Evolutionary conservation across 2,888 invertebrate genomes (phyloP).

Genomic region (Eupithecia tripunctaria): DNA sequence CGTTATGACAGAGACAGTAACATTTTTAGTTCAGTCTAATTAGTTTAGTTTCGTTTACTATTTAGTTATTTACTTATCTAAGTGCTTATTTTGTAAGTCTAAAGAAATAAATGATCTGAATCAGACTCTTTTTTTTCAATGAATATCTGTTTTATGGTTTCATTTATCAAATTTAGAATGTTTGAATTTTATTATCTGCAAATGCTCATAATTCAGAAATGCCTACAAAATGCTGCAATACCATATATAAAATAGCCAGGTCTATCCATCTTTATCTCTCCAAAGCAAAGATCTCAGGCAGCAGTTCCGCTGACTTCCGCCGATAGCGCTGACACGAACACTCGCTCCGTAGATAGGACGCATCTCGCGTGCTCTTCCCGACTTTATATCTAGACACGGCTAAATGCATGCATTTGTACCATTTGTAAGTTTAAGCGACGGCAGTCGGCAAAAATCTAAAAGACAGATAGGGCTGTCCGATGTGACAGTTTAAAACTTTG

Average conservation of each 20-base stretch:
- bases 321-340: conserved; percentile 31
- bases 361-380: conserved; percentile 11
- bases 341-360: conserved; percentile 16
- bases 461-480: neutral
- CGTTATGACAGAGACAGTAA: no score
- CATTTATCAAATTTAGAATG: neutral
- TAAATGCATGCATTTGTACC: conserved; percentile 3
- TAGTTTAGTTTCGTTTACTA: no score
- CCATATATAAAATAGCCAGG: neutral
- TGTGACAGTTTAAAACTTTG: neutral
- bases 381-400: neutral
- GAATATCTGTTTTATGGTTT: no score
- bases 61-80: no score
- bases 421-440: neutral
- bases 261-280: neutral
- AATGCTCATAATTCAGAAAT: neutral
- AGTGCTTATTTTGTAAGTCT: no score
- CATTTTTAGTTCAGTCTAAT: no score
- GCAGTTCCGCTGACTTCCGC: conserved; percentile 25
- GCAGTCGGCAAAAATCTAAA: neutral
- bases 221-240: neutral
- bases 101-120: no score
- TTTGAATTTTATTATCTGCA: neutral
- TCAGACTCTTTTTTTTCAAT: no score
- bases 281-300: conserved; percentile 15